Base-by-base conservation (phyloP, 2,797 vertebrate genomes). In the Zenarchopterus dispar region DNA sequence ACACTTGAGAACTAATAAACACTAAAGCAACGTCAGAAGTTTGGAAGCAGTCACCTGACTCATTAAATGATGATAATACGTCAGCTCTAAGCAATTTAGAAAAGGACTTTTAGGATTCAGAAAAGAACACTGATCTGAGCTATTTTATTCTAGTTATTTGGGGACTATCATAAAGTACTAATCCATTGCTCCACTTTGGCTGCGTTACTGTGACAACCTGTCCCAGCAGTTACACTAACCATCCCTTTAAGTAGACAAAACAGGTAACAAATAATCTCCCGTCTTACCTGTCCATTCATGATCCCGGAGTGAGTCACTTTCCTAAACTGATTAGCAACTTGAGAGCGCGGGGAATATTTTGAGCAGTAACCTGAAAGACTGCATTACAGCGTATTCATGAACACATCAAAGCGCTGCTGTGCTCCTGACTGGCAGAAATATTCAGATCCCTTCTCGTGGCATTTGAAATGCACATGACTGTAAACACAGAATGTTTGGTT, bases 341-440 rank as follows among this genome's bases (percentile, higher is more conserved):
- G 41, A 56, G 19, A 61, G 3, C 41, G 15, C 8, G 3, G 41
- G 0, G 9, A 46, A 49, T 43, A 11, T 52, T 70, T 47, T 45
- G 19, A 48, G 1, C 9, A 7, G n/a, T 5, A 82, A 75, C 82
- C 70, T 64, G 85, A 83, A 77, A 75, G 57, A 74, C 85, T 6
- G 52, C 78, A 85, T 86, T 77, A 61, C 74, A 57, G 18, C 23
- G 31, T 7, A 44, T 47, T 48, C 52, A 8, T 41, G 23, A 65
- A 62, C 36, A 24, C n/a, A 22, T 19, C n/a, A 11, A 53, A 55
- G 6, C 21, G 23, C 52, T 50, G n/a, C 6, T 17, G 17, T 55
- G 47, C 46, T n/a, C 9, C 13, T 6, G n/a, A 18, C 28, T 17
- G 8, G 1, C 16, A 19, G 33, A 85, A 75, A 59, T 56, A 77